Percentiles rank a stretch among this genome's conserved stretches.
Conservation (phyloP, 2,797 vertebrate species). For the Sebastes iracundus region DNA sequence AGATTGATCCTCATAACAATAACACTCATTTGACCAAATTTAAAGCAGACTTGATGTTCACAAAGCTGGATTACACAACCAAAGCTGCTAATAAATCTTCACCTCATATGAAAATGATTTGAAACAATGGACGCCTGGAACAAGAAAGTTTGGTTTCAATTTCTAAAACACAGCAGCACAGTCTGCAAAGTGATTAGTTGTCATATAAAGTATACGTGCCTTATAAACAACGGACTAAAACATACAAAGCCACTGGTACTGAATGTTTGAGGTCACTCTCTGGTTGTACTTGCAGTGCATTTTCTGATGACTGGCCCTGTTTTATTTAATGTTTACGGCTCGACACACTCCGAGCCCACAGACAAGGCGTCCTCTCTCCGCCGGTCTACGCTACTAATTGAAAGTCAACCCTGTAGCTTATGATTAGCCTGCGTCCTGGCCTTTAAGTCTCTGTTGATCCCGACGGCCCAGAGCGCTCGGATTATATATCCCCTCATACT, state of each 20-base stretch:
- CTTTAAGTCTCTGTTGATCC: constrained; percentile 61
- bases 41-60: background rate
- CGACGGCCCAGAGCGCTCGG: constrained; percentile 27
- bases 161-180: background rate
- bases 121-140: background rate
- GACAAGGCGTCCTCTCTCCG: constrained; percentile 59
- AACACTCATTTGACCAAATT: background rate
- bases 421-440: constrained; percentile 62
- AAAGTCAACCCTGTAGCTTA: constrained; percentile 59
- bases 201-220: background rate
- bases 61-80: background rate
- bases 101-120: background rate
- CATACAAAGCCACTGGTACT: background rate
- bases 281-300: constrained; percentile 1
- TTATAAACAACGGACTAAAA: background rate
- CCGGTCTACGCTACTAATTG: constrained; percentile 52
- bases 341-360: constrained; percentile 19
- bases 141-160: background rate
- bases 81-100: background rate
- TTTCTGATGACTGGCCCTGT: constrained; percentile 19
- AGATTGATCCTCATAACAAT: background rate
- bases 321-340: constrained; percentile 48
- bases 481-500: constrained; percentile 65
- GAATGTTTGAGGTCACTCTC: background rate
- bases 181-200: background rate